phyloP scores from a whole-genome alignment of 2,113 vertebrate species.

The Ameiurus melas region DNA sequence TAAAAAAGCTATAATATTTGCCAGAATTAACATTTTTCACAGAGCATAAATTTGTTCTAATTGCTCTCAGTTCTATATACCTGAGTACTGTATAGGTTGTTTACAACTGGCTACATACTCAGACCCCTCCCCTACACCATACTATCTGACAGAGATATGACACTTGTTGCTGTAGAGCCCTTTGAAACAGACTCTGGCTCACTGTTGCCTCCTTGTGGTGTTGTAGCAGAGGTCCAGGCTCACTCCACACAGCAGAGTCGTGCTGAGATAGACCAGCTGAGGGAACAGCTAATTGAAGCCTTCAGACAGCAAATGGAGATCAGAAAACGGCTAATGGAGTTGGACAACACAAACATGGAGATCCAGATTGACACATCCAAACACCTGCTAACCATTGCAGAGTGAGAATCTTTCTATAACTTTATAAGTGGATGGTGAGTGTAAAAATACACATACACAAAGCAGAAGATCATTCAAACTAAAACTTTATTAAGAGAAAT shows the following conservation, averaged over 20 bases:
- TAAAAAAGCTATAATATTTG: not conserved
- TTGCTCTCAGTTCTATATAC: not conserved
- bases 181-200: not conserved
- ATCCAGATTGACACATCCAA: conserved; percentile 83
- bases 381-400: conserved; percentile 80
- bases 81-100: not conserved
- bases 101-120: not conserved
- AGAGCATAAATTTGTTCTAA: not conserved
- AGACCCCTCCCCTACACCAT: not conserved
- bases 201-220: conserved; percentile 2
- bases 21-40: not conserved
- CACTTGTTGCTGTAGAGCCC: not conserved
- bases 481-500: not conserved
- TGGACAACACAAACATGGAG: conserved; percentile 84
- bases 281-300: conserved; percentile 79
- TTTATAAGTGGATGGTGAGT: not conserved
- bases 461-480: not conserved
- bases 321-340: conserved; percentile 79
- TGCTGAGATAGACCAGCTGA: conserved; percentile 77
- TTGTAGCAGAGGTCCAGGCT: conserved; percentile 82
- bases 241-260: conserved; percentile 74
- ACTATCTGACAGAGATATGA: conserved; percentile 10
- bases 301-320: conserved; percentile 88
- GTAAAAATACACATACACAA: not conserved
- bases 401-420: conserved; percentile 68